Conservation (phyloP, 2,797 vertebrate genomes). For the Falco peregrinus region DNA sequence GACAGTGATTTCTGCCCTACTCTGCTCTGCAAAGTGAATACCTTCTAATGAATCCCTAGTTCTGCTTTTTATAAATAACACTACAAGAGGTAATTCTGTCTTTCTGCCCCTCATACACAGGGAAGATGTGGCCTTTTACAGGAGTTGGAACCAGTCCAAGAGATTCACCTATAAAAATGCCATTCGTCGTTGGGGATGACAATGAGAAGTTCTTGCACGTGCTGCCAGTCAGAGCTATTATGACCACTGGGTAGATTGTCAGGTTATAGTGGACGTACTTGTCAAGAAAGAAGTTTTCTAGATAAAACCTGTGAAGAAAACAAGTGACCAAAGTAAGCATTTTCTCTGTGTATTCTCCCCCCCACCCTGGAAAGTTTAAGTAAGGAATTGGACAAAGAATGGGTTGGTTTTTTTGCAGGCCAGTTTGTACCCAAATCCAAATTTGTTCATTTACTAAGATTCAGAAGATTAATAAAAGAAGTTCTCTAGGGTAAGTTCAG, state of each 20-base stretch:
- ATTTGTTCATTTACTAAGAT: neutral
- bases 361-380: neutral
- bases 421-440: neutral
- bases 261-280: conserved; percentile 83
- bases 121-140: neutral
- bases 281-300: conserved; percentile 83
- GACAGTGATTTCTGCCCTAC: neutral
- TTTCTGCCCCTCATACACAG: neutral
- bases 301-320: conserved; percentile 73
- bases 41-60: neutral
- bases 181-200: conserved; percentile 48
- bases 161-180: conserved; percentile 76
- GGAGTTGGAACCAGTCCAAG: neutral
- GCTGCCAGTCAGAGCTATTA: conserved; percentile 79
- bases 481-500: neutral
- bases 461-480: neutral
- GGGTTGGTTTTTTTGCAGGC: neutral
- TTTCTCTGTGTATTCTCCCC: neutral
- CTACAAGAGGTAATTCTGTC: neutral
- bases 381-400: neutral
- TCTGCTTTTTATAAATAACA: neutral
- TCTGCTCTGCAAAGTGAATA: neutral
- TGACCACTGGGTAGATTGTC: conserved; percentile 81
- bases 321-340: neutral
- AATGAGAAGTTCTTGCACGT: conserved; percentile 68